Percentiles rank a stretch among this genome's conserved stretches.
Conservation (phyloP, 2,888 invertebrate species). For the Nebria salina region DNA sequence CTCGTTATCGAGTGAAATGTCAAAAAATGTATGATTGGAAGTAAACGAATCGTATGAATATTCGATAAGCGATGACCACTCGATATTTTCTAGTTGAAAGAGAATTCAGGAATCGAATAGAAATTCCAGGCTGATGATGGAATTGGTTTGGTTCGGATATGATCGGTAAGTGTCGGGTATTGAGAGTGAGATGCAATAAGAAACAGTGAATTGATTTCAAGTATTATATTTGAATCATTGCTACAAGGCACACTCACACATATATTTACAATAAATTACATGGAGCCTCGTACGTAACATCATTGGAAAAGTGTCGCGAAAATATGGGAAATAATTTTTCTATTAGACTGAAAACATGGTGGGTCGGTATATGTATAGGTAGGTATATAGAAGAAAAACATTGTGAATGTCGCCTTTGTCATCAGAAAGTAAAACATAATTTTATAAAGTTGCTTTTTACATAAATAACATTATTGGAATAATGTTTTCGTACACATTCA, state of each 20-base stretch:
- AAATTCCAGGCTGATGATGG: background rate
- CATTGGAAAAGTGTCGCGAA: conserved; percentile 40
- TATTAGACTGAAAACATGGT: background rate
- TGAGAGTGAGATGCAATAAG: background rate
- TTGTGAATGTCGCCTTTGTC: conserved; percentile 29
- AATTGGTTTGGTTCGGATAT: background rate
- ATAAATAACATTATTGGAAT: conserved; percentile 16
- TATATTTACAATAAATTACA: conserved; percentile 63
- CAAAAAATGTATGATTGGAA: conserved; percentile 54
- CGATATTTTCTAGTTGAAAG: conserved; percentile 51
- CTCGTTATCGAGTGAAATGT: conserved; percentile 30
- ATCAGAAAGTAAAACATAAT: conserved; percentile 2
- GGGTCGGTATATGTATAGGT: background rate
- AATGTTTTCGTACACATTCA: conserved; percentile 11
- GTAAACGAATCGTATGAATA: conserved; percentile 55
- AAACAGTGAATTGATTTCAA: conserved; percentile 17
- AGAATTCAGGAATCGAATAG: conserved; percentile 8
- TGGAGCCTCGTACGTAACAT: conserved; percentile 38
- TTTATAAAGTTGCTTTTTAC: conserved; percentile 18
- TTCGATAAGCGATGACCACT: conserved; percentile 55
- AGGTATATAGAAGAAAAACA: conserved; percentile 26
- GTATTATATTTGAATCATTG: conserved; percentile 68
- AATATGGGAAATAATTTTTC: conserved; percentile 30
- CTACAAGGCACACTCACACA: conserved; percentile 76
- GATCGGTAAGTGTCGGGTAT: background rate